phyloP scores from a whole-genome alignment of 1,140 invertebrate genomes.

The Diprion similis region DNA sequence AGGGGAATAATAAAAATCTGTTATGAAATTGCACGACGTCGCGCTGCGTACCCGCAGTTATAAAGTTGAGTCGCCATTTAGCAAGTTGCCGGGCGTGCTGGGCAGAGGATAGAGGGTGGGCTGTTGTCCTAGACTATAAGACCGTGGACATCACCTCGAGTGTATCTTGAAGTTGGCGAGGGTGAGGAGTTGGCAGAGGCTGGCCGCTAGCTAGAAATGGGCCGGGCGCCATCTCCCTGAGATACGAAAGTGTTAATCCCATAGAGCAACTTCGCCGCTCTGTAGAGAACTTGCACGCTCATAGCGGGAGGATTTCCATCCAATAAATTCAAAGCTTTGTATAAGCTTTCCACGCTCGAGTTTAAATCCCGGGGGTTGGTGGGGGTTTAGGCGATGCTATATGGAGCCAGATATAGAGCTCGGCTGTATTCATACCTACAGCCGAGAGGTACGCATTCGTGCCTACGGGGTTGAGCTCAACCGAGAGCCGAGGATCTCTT shows the following conservation, averaged over 20 bases:
- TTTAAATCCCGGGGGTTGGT: conserved; percentile 59
- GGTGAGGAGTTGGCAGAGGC: not conserved
- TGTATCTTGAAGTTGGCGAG: not conserved
- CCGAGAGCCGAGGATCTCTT: too few relatives aligned
- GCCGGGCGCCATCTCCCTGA: conserved; percentile 35
- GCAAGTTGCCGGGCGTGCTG: not conserved
- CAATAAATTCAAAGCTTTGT: conserved; percentile 64
- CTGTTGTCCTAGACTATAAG: not conserved
- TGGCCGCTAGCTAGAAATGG: conserved; percentile 34
- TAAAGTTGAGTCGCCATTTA: not conserved
- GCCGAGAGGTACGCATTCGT: not conserved
- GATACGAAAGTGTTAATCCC: conserved; percentile 65
- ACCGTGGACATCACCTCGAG: not conserved
- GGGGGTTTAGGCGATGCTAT: conserved; percentile 24
- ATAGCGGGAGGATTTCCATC: conserved; percentile 61
- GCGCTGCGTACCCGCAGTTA: too few relatives aligned
- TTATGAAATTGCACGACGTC: too few relatives aligned
- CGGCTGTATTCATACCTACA: not conserved
- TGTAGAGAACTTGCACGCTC: conserved; percentile 57
- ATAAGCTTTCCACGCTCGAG: conserved; percentile 63
- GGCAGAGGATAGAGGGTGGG: not conserved
- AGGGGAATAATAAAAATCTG: too few relatives aligned
- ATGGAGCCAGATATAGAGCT: not conserved
- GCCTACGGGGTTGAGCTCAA: too few relatives aligned
- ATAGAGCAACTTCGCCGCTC: conserved; percentile 55